Conservation (phyloP, 2,113 vertebrate genomes). For the Numenius arquata region DNA sequence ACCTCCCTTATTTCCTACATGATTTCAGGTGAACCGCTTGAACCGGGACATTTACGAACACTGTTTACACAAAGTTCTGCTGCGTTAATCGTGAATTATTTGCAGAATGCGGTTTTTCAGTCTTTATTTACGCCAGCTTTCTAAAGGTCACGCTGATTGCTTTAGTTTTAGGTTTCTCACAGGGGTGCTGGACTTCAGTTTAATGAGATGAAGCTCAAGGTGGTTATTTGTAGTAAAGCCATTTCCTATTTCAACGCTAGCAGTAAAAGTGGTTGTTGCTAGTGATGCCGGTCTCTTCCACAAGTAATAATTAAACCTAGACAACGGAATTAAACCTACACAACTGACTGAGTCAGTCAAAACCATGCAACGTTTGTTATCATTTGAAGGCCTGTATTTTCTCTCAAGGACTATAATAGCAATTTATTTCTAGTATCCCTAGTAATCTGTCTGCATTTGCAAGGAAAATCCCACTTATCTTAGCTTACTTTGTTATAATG, state of each 20-base stretch:
- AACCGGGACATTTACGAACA: not conserved
- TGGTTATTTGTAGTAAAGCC: not conserved
- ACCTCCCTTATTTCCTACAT: not conserved
- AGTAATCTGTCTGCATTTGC: not conserved
- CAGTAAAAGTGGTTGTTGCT: not conserved
- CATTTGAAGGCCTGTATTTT: not conserved
- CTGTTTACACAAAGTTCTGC: not conserved
- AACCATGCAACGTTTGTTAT: not conserved
- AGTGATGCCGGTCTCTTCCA: not conserved
- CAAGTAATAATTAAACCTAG: conserved; percentile 12
- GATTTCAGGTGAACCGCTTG: not conserved
- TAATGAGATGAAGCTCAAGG: not conserved
- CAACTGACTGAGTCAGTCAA: not conserved
- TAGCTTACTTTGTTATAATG: not conserved
- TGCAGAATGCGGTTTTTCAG: not conserved
- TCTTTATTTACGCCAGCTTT: not conserved
- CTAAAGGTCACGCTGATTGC: not conserved
- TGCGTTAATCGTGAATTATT: not conserved
- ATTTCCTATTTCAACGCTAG: not conserved
- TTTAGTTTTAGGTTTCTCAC: not conserved
- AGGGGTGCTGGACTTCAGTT: not conserved
- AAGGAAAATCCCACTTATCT: not conserved
- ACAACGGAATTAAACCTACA: not conserved
- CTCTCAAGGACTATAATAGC: not conserved
- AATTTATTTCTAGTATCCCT: not conserved